phyloP scores from a whole-genome alignment of 2,113 vertebrate genomes.

The Mustela lutreola region DNA sequence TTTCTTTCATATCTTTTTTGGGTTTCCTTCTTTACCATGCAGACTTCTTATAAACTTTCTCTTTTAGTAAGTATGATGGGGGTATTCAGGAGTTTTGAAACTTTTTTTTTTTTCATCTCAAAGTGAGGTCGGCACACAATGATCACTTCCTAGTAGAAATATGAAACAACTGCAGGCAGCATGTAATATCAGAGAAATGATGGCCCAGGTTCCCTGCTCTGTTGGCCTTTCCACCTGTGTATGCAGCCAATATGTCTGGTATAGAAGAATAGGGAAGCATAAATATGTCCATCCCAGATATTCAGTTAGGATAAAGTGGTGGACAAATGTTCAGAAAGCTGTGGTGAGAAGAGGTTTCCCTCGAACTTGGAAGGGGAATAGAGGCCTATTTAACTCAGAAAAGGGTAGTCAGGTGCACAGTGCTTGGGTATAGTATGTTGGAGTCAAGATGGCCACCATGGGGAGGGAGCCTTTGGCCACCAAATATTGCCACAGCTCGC shows the following conservation, averaged over 20 bases:
- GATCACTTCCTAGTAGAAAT: background rate
- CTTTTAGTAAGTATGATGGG: background rate
- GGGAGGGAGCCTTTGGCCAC: background rate
- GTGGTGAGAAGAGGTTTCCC: background rate
- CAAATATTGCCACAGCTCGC: background rate
- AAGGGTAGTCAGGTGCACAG: background rate
- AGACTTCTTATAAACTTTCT: background rate
- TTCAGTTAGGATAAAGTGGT: background rate
- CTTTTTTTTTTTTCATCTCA: background rate
- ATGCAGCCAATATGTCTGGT: background rate
- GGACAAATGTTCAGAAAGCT: background rate
- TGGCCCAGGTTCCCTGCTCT: background rate
- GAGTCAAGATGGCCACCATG: background rate
- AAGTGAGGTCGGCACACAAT: background rate
- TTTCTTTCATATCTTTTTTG: background rate
- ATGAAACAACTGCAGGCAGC: background rate
- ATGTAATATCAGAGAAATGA: accelerated
- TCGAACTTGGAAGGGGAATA: background rate
- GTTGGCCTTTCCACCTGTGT: background rate
- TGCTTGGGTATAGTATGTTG: accelerated
- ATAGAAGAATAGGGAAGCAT: background rate
- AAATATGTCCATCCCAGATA: background rate
- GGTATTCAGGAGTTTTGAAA: background rate
- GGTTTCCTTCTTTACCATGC: background rate
- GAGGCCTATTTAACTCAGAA: background rate